phyloP scores from a whole-genome alignment of 1,140 invertebrate genomes.

The Mycetomoellerius zeteki region DNA sequence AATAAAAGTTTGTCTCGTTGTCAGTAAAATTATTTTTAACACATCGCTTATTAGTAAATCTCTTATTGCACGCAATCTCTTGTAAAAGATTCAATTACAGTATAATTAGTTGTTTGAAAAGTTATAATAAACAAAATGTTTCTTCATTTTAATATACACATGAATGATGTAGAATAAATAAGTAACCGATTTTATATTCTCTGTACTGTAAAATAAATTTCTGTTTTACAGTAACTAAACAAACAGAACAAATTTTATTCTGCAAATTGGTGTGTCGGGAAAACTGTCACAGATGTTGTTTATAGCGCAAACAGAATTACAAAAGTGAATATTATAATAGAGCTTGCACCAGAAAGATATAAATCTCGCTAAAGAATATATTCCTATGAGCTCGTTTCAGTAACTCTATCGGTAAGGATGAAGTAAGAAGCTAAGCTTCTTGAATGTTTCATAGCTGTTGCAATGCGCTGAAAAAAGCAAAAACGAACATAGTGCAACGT shows the following conservation, averaged over 20 bases:
- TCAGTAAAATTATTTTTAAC: neutral
- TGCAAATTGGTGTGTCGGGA: neutral
- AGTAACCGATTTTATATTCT: neutral
- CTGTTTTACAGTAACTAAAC: too few relatives aligned
- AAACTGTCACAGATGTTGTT: conserved; percentile 15
- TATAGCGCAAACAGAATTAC: conserved; percentile 24
- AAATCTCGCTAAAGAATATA: conserved; percentile 48
- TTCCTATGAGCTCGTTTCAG: neutral
- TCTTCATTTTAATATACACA: neutral
- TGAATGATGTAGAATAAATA: neutral
- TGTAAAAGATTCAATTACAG: neutral
- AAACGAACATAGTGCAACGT: neutral
- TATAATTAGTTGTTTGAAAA: neutral
- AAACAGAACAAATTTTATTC: neutral
- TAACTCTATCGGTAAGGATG: conserved; percentile 22
- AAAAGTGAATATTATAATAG: neutral
- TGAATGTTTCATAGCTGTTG: conserved; percentile 59
- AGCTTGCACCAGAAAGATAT: conserved; percentile 13
- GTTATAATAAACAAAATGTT: neutral
- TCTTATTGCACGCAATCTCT: neutral
- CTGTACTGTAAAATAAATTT: neutral
- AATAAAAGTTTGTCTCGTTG: neutral
- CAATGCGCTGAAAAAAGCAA: conserved; percentile 28
- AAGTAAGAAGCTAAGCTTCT: conserved; percentile 46
- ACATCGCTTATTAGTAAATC: neutral